Percentiles rank a stretch among this genome's conserved stretches.
Conservation (phyloP, 2,113 vertebrate genomes). For the Amazona vittata region DNA sequence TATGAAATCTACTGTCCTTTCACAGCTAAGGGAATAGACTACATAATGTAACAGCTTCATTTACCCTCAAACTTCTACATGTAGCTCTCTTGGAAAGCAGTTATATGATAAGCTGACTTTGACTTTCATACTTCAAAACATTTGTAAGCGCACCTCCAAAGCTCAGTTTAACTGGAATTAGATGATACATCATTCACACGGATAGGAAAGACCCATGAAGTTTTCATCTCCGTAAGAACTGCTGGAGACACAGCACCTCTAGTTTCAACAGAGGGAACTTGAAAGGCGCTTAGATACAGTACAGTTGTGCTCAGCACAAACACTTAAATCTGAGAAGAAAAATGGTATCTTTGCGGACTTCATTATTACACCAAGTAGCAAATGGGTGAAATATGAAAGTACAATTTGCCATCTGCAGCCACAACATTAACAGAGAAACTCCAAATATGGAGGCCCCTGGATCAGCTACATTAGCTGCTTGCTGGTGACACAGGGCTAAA, state of each 20-base stretch:
- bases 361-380: neutral
- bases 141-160: neutral
- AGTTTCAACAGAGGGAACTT: neutral
- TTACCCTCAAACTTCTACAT: neutral
- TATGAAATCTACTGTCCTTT: neutral
- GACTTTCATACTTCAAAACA: neutral
- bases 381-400: neutral
- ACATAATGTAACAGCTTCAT: neutral
- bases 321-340: neutral
- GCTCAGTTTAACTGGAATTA: constrained; percentile 1
- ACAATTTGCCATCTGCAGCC: neutral
- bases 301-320: constrained; percentile 20
- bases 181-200: neutral
- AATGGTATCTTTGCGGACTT: neutral
- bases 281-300: neutral
- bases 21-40: neutral
- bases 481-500: neutral
- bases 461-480: neutral
- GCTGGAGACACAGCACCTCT: neutral
- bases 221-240: neutral
- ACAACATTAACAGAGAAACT: neutral
- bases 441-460: neutral
- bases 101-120: neutral
- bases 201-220: neutral
- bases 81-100: neutral